Evolutionary conservation across 2,888 invertebrate species (phyloP).

Genomic region (Cheilosia soror): DNA sequence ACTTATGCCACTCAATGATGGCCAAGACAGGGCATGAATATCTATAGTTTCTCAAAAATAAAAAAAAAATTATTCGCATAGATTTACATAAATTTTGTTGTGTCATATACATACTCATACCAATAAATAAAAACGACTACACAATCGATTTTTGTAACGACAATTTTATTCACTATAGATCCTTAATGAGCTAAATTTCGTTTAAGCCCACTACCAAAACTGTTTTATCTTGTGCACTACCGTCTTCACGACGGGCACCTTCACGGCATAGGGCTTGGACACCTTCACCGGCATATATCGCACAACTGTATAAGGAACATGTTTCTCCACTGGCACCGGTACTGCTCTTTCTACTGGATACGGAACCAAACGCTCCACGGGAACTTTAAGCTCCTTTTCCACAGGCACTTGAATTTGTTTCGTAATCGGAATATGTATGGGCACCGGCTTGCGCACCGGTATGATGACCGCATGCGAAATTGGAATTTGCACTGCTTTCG

Average conservation of each 20-base stretch:
- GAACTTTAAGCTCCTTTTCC: conserved; percentile 87
- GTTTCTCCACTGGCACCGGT: conserved; percentile 91
- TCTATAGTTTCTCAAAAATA: too few species aligned
- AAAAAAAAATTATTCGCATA: too few species aligned
- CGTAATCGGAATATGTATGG: conserved; percentile 90
- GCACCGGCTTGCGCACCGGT: conserved; percentile 90
- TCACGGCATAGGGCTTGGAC: conserved; percentile 91
- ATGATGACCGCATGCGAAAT: conserved; percentile 91
- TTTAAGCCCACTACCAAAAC: conserved; percentile 79
- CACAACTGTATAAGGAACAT: conserved; percentile 88
- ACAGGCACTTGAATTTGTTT: conserved; percentile 90
- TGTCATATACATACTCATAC: too few species aligned
- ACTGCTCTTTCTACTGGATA: conserved; percentile 89
- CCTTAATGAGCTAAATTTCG: not conserved
- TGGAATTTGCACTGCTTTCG: conserved; percentile 89
- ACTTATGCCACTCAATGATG: too few species aligned
- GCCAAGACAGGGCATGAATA: too few species aligned
- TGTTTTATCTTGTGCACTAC: conserved; percentile 85
- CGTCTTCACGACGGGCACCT: conserved; percentile 88
- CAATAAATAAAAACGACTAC: too few species aligned
- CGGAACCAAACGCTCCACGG: conserved; percentile 87
- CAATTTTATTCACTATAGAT: too few species aligned
- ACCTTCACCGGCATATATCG: conserved; percentile 91
- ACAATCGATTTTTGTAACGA: too few species aligned
- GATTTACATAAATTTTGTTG: too few species aligned